Evolutionary conservation across 2,113 vertebrate species (phyloP).

Genomic region (Hylia prasina): DNA sequence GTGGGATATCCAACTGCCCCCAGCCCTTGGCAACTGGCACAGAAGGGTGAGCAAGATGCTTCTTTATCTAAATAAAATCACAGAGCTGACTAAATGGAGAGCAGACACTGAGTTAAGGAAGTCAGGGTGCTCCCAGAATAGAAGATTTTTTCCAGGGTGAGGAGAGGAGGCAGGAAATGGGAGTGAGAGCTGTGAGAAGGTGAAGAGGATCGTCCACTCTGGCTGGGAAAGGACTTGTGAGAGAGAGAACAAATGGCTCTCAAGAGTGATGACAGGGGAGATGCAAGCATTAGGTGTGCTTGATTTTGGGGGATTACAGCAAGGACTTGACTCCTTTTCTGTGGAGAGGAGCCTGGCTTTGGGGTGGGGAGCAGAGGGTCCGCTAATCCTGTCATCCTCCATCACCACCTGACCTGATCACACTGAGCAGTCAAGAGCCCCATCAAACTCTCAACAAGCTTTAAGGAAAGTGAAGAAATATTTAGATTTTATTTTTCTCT

Average conservation of each 20-base stretch:
- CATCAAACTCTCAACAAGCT: neutral
- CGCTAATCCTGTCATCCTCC: neutral
- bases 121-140: neutral
- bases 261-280: neutral
- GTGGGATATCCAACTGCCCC: neutral
- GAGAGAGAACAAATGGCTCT: neutral
- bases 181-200: neutral
- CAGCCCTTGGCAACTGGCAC: accelerated
- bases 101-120: neutral
- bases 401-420: neutral
- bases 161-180: neutral
- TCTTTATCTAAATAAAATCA: neutral
- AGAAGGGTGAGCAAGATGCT: accelerated
- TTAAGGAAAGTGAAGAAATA: neutral
- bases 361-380: neutral
- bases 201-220: neutral
- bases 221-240: neutral
- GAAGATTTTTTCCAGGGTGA: neutral
- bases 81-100: neutral
- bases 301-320: neutral
- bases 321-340: neutral
- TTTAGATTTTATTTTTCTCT: neutral
- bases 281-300: neutral
- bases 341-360: neutral
- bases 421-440: neutral